Conservation (phyloP, 2,888 invertebrate species). For the Apamea crenata region DNA sequence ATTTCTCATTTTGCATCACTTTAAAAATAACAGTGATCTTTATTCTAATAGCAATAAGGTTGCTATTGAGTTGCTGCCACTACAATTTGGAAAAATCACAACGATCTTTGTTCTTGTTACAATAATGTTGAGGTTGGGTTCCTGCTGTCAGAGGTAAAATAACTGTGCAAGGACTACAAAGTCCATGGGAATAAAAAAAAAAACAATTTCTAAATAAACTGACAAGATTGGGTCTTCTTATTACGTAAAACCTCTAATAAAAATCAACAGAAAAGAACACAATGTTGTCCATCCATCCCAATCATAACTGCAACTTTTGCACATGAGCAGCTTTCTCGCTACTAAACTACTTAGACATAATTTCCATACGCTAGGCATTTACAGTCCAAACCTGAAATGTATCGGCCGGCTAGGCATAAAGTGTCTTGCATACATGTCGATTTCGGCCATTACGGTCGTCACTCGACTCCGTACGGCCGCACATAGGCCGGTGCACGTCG, state of each 20-base stretch:
- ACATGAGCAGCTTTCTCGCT: not conserved
- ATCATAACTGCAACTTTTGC: conserved; percentile 1
- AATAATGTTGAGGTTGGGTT: not conserved
- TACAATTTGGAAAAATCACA: too few species aligned
- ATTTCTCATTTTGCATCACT: not conserved
- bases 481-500: conserved; percentile 42
- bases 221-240: not conserved
- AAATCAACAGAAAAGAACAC: not conserved
- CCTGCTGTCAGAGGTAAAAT: not conserved
- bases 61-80: not conserved
- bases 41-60: not conserved
- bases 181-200: not conserved
- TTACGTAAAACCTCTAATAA: not conserved
- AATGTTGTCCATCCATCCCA: too few species aligned
- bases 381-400: conserved; percentile 45
- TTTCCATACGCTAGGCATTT: conserved; percentile 30
- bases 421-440: conserved; percentile 63
- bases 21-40: not conserved
- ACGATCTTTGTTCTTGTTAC: too few species aligned
- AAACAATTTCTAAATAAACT: not conserved
- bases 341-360: conserved; percentile 5
- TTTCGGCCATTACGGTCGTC: conserved; percentile 62
- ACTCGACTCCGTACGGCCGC: conserved; percentile 51
- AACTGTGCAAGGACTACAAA: not conserved
- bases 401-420: conserved; percentile 49